Percentiles rank a stretch among this genome's conserved stretches.
Evolutionary conservation across 2,888 invertebrate genomes (phyloP).

Genomic region (Erebia aethiops): DNA sequence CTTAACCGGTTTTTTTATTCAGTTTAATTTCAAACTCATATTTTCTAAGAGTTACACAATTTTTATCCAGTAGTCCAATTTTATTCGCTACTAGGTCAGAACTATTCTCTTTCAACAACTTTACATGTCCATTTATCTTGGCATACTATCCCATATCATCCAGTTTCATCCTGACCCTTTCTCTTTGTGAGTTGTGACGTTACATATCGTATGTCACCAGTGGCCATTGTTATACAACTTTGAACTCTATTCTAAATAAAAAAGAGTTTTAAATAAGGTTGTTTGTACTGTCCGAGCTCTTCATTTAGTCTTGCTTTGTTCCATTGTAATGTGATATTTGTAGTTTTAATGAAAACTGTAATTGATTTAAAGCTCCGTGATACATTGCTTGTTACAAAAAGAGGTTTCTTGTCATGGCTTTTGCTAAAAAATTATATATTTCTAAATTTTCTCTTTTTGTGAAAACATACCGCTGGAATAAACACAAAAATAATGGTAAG

Average conservation of each 20-base stretch:
- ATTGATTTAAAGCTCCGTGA: conserved; percentile 18
- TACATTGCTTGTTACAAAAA: conserved; percentile 4
- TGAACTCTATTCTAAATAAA: background rate
- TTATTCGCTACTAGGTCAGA: background rate
- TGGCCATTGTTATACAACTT: conserved; percentile 5
- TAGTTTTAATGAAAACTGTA: conserved; percentile 23
- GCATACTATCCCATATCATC: conserved; percentile 18
- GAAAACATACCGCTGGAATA: no score
- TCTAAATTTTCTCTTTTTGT: background rate
- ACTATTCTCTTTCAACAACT: conserved; percentile 9
- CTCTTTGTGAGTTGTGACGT: conserved; percentile 23
- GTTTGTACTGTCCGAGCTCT: background rate
- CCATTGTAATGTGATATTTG: conserved; percentile 22
- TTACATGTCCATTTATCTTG: conserved; percentile 9
- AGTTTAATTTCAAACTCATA: no score
- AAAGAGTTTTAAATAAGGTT: conserved; percentile 6
- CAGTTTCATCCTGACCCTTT: conserved; percentile 21
- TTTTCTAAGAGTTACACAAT: no score
- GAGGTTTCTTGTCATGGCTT: background rate
- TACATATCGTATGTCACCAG: conserved; percentile 12
- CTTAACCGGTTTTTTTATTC: no score
- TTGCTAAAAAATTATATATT: background rate
- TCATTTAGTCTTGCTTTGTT: conserved; percentile 25
- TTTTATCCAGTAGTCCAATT: no score
- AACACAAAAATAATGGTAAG: no score